These are phyloP conservation scores for Lamellibrachia luymesi DNA, from an alignment of 1,140 invertebrate genomes.

Conservation along the genomic window DNA sequence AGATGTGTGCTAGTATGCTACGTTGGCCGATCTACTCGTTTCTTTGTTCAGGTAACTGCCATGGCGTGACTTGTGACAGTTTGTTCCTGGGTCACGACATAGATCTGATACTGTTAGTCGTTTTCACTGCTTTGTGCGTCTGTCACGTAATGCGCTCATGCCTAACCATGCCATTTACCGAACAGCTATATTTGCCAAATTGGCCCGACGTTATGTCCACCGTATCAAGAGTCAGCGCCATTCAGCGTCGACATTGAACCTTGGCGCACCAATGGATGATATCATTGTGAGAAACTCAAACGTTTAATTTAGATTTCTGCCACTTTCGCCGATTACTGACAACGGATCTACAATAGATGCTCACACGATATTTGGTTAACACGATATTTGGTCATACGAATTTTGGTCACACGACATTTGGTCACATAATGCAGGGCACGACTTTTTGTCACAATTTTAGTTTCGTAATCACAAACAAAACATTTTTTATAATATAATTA, in stretches of 20 bases:
- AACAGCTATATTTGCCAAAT: no score
- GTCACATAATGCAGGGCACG: no score
- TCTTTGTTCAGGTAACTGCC: not conserved
- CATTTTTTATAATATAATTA: no score
- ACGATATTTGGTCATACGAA: no score
- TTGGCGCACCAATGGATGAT: not conserved
- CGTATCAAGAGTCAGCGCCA: not conserved
- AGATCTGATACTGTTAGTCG: not conserved
- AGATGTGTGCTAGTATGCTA: not conserved
- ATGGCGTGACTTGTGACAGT: not conserved
- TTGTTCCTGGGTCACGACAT: not conserved
- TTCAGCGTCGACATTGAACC: not conserved
- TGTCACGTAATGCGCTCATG: not conserved
- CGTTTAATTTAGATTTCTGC: not conserved
- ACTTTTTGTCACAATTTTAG: no score
- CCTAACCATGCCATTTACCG: no score
- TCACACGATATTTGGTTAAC: no score
- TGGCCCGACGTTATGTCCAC: not conserved
- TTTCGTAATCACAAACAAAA: no score
- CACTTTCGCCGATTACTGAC: not conserved
- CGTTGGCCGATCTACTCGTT: not conserved
- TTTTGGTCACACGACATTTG: no score
- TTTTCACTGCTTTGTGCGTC: not conserved
- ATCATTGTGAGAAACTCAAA: not conserved
- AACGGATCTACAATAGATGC: no score